Base-by-base conservation (phyloP, 2,888 invertebrate genomes). In the Arrhopalites spinosus region DNA sequence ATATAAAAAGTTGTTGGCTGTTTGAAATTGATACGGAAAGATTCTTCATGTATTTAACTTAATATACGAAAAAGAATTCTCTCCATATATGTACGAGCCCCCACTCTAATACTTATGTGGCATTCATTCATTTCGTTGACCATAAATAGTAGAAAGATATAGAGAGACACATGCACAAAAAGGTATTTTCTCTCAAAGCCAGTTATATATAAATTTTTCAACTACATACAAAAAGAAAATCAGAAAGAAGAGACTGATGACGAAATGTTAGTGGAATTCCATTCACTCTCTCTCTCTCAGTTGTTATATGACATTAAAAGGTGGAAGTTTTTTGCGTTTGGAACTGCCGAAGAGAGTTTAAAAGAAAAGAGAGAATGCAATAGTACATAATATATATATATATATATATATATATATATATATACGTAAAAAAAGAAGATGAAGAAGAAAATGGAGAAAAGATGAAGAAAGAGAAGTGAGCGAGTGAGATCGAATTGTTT, bases 401-500 rank as follows among this genome's bases (percentile, higher is more conserved):
- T 15, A 67, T 45, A 45, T 15, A 45, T 15, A 67, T 5, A 66
- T 23, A 23, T 27, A 27, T 27, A 63, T 15, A 27, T 27, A 63
- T 63, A 45, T 23, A 67, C n/a, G n/a, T 29, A 43, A 66, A 43
- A 7, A 66, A 59, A 56, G 70, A 67, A 45, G 53, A 66, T 61
- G 59, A 72, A 30, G 17, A 43, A 30, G 74, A 71, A 61, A 47
- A 67, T 53, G 74, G 68, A 74, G 53, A 67, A 68, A 72, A 77
- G 68, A 66, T 50, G 59, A 67, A 72, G 70, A 74, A 59, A 77
- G 47, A 69, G 63, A 73, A 36, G 59, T 47, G 56, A 77, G 78
- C 67, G 77, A 79, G 79, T 77, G 80, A 80, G 81, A 82, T 82
- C 80, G 81, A 82, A 82, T 82, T 81, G 81, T 82, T 83, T 83